Base-by-base conservation (phyloP, 2,797 vertebrate species). In the Tadarida brasiliensis region DNA sequence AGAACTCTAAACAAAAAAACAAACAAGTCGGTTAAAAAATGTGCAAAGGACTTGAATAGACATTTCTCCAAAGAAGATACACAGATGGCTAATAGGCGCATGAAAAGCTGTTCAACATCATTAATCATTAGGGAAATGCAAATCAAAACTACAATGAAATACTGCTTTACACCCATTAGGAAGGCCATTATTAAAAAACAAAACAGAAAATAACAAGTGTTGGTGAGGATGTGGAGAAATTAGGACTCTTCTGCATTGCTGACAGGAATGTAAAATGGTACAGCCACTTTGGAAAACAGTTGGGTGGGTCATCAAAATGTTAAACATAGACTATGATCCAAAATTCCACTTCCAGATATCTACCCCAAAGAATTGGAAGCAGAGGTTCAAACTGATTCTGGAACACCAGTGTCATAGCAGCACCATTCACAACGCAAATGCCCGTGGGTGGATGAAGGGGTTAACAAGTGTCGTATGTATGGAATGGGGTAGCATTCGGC, bases 81-180 rank as follows among this genome's bases (percentile, higher is more conserved):
- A 33, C 88, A 94, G 93, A 71, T 91, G 88, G 82, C 88, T 81
- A 91, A 94, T 91, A 91, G n/a, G 93, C 74, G 20, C 65, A 80
- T 71, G 93, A 71, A 78, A 94, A 91, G 56, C 49, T 86, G 81
- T 65, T 86, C 74, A 67, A 8, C 26, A 4, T 56, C 76, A 57
- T 57, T 81, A 86, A 81, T 91, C 83, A 81, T 74, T 67, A 94
- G 94, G 67, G 83, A 91, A 91, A 87, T 87, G 76, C 94, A 87
- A 87, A 91, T 67, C 57, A 51, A 74, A 82, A 59, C 89, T 30
- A 51, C 83, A 91, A n/a, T 67, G 83, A 87, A 68, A 74, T 82
- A 67, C 11, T 47, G 35, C 33, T 54, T 86, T 82, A 54, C 24
- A 6, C 67, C 33, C 89, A 82, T 61, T 39, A 77, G 84, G 26